Evolutionary conservation across 1,140 invertebrate genomes (phyloP).

Genomic region (Atta texana): DNA sequence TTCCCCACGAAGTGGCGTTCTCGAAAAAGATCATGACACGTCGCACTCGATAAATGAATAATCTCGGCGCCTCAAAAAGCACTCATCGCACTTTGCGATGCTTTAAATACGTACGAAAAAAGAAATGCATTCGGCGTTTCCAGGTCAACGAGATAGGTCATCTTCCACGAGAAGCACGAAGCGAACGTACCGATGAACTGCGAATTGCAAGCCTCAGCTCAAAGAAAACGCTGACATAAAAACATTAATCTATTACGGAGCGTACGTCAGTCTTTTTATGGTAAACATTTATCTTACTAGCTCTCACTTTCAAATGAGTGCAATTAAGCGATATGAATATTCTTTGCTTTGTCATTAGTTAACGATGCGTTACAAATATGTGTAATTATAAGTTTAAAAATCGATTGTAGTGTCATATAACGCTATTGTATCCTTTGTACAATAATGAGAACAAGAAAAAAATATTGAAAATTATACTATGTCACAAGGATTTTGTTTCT

Average conservation of each 20-base stretch:
- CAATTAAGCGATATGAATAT: slow-evolving; percentile 14
- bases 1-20: neutral
- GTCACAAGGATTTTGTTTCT: too few species aligned
- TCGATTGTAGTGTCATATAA: neutral
- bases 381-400: neutral
- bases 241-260: neutral
- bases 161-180: neutral
- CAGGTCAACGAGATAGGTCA: slow-evolving; percentile 43
- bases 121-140: slow-evolving; percentile 21
- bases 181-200: slow-evolving; percentile 26
- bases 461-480: neutral
- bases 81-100: neutral
- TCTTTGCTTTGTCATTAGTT: neutral
- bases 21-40: slow-evolving; percentile 30
- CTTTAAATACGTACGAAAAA: neutral
- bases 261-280: slow-evolving; percentile 21
- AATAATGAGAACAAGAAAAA: neutral
- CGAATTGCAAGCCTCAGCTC: slow-evolving; percentile 4
- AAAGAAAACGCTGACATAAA: slow-evolving; percentile 42
- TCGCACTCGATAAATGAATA: slow-evolving; percentile 18
- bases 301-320: slow-evolving; percentile 7
- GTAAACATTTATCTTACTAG: slow-evolving; percentile 42
- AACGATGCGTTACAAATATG: neutral
- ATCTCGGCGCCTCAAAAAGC: slow-evolving; percentile 24
- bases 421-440: too few species aligned